Evolutionary conservation across 1,140 invertebrate genomes (phyloP), one percentile per base, ranked within the genome.

Genomic region (Globodera rostochiensis): DNA sequence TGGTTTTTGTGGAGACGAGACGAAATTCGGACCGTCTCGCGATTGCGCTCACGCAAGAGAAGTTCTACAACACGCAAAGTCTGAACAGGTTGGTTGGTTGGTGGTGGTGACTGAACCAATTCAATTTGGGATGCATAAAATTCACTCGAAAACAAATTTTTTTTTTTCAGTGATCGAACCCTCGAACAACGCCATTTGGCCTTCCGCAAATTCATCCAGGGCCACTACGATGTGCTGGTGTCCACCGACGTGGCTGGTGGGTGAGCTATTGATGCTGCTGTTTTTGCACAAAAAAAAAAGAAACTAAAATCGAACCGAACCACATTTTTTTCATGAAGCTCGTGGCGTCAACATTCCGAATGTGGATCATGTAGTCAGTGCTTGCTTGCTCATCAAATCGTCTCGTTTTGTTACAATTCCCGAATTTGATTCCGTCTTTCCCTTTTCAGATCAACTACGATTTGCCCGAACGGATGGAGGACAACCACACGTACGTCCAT

Each of bases 401-500:
- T 88, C 98, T 98, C 88, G 36, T 36, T 36, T 36, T 36, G 36
- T 36, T 36, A 36, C 36, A 36, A 36, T 36, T 9, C 67, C 15
- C 74, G 87, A 90, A 5, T 93, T 94, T 0, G 92, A 79, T 53
- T 94, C 96, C 82, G 91, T 96, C 21, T 92, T 97, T 69, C n/a
- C 11, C n/a, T 2, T 25, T 25, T 70, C 9, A 70, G 21, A 95
- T 95, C 4, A 97, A 96, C 45, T 96, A 97, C 92, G 94, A 97
- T 45, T 95, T 95, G 1, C 95, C 95, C 45, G 92, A 95, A 84
- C 95, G n/a, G 13, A 8, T 69, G 7, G 67, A 45, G 6, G 69
- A 36, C 95, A 49, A 92, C 97, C 71, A 95, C 97, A 90, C 95
- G 97, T 66, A 93, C 94, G 90, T 94, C 96, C 88, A 92, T 97